These are phyloP conservation scores for Nesogale talazaci DNA, from an alignment of 2,113 vertebrate species.

Conservation along the genomic window DNA sequence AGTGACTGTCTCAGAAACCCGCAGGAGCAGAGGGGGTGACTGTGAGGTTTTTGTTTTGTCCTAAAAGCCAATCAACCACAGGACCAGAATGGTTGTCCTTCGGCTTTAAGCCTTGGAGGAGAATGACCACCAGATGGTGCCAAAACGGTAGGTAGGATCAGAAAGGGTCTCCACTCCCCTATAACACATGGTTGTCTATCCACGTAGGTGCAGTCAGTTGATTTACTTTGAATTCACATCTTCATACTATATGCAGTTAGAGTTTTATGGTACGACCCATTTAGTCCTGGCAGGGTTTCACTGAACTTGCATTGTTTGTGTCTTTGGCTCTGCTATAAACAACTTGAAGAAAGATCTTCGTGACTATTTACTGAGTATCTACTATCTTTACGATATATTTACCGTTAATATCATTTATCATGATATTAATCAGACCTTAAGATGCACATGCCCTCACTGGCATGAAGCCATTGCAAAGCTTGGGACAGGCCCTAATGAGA, in stretches of 20 bases:
- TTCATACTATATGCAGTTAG: neutral
- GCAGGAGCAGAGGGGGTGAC: too few relatives aligned
- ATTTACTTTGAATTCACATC: neutral
- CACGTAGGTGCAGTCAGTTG: neutral
- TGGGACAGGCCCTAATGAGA: neutral
- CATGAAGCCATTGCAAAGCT: neutral
- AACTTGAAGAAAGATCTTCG: neutral
- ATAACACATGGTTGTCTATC: neutral
- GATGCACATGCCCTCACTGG: neutral
- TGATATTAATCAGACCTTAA: neutral
- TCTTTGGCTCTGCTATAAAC: neutral
- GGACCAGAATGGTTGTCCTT: neutral
- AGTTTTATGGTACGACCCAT: neutral
- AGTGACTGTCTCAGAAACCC: too few relatives aligned
- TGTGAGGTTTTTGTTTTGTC: too few relatives aligned
- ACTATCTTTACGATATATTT: neutral
- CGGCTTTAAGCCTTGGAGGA: neutral
- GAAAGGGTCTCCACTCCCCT: neutral
- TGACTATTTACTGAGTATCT: slow-evolving; percentile 25
- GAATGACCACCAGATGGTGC: slow-evolving; percentile 50
- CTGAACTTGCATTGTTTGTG: slow-evolving; percentile 14
- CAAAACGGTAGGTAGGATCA: slow-evolving; percentile 33
- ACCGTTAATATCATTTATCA: neutral
- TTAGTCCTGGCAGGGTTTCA: neutral
- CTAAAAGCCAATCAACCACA: too few relatives aligned